Evolutionary conservation across 2,888 invertebrate genomes (phyloP), one percentile per base, ranked within the genome.

Genomic region (Lasius platythorax): DNA sequence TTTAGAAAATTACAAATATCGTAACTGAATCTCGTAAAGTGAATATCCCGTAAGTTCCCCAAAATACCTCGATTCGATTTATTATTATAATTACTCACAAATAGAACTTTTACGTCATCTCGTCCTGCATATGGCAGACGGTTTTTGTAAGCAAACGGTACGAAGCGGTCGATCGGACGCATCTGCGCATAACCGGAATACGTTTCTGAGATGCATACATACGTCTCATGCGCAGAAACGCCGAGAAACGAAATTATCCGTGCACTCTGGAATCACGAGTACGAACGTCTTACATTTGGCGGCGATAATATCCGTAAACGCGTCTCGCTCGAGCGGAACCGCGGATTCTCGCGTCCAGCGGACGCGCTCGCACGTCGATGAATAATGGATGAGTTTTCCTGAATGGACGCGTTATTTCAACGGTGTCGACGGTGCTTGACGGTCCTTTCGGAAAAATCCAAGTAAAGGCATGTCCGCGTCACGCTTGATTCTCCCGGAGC

Each of bases 281-380:
- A 37, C 40, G 28, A 5, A 5, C 53, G 28, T 78, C 28, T 40
- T 67, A 78, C 28, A 53, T 40, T 78, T 67, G 66, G 28, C 56
- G 40, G 15, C 18, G 46, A 67, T 78, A 78, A 78, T 37, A 37
- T 78, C 67, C 11, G 67, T 67, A 67, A 78, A 78, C 37, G 53
- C 37, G 37, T 40, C 23, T 23, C 67, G n/a, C 11, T 78, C 67
- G 30, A 67, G 76, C 76, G 67, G 53, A 67, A 76, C 67, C 67
- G 53, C 8, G 53, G 53, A 46, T 28, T 15, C 53, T 53, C 18
- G 6, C 53, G n/a, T 46, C 40, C 30, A 61, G 3, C 53, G 23
- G 18, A 28, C 28, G 23, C 33, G 23, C 12, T n/a, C 76, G 37
- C 37, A 18, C 9, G n/a, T 56, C 53, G 46, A 67, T 78, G 67